These are phyloP conservation scores for Acropora yongei DNA, from an alignment of 64 coral and sea anemone species.

Conservation along the genomic window DNA sequence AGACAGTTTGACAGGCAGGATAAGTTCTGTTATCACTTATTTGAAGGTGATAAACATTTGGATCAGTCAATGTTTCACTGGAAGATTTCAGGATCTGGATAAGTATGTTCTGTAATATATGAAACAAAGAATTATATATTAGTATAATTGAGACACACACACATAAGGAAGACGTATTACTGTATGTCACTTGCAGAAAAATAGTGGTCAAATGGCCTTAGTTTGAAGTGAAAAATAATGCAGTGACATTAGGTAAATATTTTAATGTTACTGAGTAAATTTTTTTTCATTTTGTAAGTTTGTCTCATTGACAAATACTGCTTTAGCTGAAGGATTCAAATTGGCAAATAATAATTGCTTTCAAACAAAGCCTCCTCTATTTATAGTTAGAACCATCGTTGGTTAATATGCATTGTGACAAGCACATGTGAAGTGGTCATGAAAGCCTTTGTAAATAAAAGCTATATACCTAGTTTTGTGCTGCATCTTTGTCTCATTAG, in stretches of 20 bases:
- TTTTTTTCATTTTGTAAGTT: background rate
- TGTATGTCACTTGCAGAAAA: background rate
- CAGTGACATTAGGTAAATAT: background rate
- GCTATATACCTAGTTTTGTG: background rate
- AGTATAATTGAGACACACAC: background rate
- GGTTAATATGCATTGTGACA: background rate
- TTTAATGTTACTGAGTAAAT: background rate
- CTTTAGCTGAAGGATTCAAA: background rate
- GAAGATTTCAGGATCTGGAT: background rate
- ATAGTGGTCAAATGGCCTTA: background rate
- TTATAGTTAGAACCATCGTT: background rate
- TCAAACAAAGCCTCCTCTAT: background rate
- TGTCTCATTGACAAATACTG: background rate
- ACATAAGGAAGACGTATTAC: background rate
- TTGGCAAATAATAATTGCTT: background rate
- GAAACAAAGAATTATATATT: background rate
- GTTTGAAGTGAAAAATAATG: background rate
- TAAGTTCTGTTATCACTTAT: conserved; percentile 26
- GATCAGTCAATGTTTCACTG: background rate
- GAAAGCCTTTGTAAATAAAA: background rate
- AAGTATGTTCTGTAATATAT: background rate
- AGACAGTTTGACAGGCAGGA: conserved; percentile 16
- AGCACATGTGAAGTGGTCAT: background rate
- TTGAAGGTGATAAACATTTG: background rate
- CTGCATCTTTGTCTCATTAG: background rate